Conservation (phyloP, 2,113 vertebrate genomes). For the Dipodomys ordii region DNA sequence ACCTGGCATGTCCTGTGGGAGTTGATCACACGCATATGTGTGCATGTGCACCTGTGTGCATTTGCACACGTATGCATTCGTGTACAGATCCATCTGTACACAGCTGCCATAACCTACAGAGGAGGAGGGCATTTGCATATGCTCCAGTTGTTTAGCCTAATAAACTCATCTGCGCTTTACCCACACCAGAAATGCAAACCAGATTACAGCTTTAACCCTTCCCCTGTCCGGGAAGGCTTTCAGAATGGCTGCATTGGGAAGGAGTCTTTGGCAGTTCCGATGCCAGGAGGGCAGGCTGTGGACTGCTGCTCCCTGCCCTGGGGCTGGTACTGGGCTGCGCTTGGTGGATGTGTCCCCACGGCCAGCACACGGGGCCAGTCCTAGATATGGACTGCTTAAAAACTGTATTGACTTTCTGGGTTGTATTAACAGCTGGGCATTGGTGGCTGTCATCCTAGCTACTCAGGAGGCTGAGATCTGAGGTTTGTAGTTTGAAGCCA, state of each 20-base stretch:
- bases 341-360: accelerated
- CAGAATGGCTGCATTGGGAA: neutral
- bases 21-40: accelerated
- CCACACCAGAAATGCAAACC: neutral
- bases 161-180: neutral
- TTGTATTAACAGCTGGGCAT: too few relatives aligned
- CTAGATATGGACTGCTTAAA: neutral
- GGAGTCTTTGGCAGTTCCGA: neutral
- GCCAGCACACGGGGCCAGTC: neutral
- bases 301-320: too few relatives aligned
- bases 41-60: too few relatives aligned
- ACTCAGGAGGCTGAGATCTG: too few relatives aligned
- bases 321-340: too few relatives aligned
- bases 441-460: too few relatives aligned
- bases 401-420: too few relatives aligned
- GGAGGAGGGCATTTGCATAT: too few relatives aligned
- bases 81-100: accelerated
- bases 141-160: neutral
- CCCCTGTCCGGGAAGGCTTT: accelerated
- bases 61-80: too few relatives aligned
- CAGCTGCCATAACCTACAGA: too few relatives aligned
- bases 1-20: accelerated
- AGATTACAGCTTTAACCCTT: accelerated
- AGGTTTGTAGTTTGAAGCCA: too few relatives aligned
- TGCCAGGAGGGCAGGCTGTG: neutral